Percentiles rank a stretch among this genome's conserved stretches.
These are phyloP conservation scores for Helicolenus hilgendorfi DNA, from an alignment of 2,797 vertebrate species.

Conservation along the genomic window DNA sequence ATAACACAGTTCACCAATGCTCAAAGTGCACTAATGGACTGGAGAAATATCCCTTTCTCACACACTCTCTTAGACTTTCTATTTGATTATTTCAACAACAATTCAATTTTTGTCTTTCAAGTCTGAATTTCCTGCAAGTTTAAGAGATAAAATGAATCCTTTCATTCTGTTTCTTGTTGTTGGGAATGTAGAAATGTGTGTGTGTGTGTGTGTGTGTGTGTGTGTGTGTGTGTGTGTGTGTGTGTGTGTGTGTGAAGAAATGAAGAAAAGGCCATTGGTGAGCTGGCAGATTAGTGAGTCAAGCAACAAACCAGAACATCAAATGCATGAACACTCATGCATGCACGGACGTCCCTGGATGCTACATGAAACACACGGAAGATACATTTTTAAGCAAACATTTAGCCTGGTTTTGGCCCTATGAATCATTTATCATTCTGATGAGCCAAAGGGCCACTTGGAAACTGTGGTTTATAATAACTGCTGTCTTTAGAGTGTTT, in stretches of 20 bases:
- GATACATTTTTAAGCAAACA: not conserved
- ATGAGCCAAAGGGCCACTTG: slow-evolving; percentile 12
- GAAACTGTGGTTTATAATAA: slow-evolving; percentile 30
- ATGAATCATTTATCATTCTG: slow-evolving; percentile 28
- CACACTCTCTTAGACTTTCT: slow-evolving; percentile 46
- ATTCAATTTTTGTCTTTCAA: slow-evolving; percentile 69
- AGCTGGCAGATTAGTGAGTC: slow-evolving; percentile 50
- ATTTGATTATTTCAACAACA: slow-evolving; percentile 76
- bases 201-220: not conserved
- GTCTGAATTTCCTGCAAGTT: slow-evolving; percentile 45
- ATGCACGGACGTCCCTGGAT: not conserved
- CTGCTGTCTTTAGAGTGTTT: slow-evolving; percentile 19
- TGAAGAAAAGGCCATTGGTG: slow-evolving; percentile 13
- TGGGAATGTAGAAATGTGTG: not conserved
- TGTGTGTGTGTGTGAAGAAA: not conserved
- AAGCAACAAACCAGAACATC: slow-evolving; percentile 3
- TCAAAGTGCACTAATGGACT: slow-evolving; percentile 80
- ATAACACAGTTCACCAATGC: slow-evolving; percentile 67
- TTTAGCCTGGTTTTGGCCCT: not conserved
- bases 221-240: not conserved
- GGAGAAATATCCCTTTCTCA: slow-evolving; percentile 57
- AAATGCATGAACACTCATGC: not conserved
- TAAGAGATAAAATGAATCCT: slow-evolving; percentile 33
- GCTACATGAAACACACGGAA: slow-evolving; percentile 20
- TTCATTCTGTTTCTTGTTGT: slow-evolving; percentile 37